Conservation (phyloP, 2,113 vertebrate genomes). For the Caranx melampygus region DNA sequence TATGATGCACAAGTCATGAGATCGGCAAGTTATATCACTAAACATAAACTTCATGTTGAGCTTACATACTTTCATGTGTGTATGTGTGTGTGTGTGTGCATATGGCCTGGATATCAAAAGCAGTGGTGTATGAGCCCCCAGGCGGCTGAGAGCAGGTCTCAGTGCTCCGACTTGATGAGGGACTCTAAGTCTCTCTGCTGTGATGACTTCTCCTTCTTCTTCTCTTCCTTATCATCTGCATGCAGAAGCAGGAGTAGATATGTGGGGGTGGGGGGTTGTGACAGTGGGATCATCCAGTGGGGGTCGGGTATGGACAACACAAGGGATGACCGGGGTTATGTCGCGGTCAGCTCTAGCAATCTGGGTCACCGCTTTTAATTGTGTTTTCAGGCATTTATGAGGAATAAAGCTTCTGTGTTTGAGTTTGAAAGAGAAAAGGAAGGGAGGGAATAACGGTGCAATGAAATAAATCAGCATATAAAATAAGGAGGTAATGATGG, state of each 20-base stretch:
- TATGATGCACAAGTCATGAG: background rate
- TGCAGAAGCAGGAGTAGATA: conserved; percentile 38
- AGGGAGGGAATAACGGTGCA: background rate
- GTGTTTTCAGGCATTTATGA: conserved; percentile 50
- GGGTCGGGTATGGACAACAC: conserved; percentile 13
- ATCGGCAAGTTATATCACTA: background rate
- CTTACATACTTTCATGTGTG: conserved; percentile 5
- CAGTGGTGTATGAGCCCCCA: conserved; percentile 21
- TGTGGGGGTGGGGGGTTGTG: background rate
- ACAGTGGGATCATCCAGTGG: conserved; percentile 1
- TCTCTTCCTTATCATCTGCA: conserved; percentile 60
- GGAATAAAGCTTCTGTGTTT: conserved; percentile 8
- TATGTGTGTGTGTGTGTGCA: background rate
- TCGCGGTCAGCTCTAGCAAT: conserved; percentile 36
- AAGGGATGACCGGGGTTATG: conserved; percentile 39
- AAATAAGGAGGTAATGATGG: conserved; percentile 64
- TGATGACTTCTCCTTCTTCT: conserved; percentile 20
- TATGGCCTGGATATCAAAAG: conserved; percentile 51
- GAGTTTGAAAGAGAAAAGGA: conserved; percentile 17
- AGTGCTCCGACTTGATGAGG: conserved; percentile 48
- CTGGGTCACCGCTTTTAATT: conserved; percentile 67
- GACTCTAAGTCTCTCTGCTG: conserved; percentile 35
- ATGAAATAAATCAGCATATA: conserved; percentile 49
- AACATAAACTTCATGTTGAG: background rate
- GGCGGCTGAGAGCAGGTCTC: conserved; percentile 46